These are phyloP conservation scores for Metridium senile DNA, from an alignment of 92 coral and sea anemone species.

Conservation along the genomic window DNA sequence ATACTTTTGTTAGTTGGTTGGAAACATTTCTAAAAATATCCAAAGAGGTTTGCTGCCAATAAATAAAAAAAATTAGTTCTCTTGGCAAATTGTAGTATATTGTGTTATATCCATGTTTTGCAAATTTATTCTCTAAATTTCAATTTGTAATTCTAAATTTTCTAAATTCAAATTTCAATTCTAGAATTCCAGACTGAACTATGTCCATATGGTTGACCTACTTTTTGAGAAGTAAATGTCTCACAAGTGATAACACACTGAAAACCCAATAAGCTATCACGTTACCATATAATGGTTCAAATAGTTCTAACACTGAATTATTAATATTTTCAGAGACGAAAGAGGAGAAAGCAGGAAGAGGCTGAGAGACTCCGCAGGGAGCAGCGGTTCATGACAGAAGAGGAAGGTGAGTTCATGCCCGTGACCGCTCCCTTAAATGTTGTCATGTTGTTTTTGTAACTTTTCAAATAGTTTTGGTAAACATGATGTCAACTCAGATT, in stretches of 20 bases:
- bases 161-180: not conserved
- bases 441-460: slow-evolving; percentile 11
- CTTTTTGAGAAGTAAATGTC: too few species aligned
- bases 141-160: not conserved
- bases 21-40: too few species aligned
- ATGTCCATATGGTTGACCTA: too few species aligned
- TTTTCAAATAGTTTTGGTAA: not conserved
- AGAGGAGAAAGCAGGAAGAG: slow-evolving; percentile 74
- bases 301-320: too few species aligned
- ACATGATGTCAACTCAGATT: not conserved
- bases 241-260: not conserved
- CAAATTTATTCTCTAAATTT: too few species aligned
- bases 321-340: slow-evolving; percentile 65
- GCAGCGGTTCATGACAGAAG: slow-evolving; percentile 79
- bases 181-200: too few species aligned
- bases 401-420: slow-evolving; percentile 61
- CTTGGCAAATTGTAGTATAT: too few species aligned
- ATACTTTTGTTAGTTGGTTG: too few species aligned
- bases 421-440: not conserved
- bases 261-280: not conserved
- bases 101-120: too few species aligned
- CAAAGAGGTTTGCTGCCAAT: too few species aligned
- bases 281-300: too few species aligned
- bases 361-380: slow-evolving; percentile 64
- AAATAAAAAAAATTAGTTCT: too few species aligned